Percentiles rank a stretch among this genome's conserved stretches.
Conservation (phyloP, 2,888 invertebrate genomes). For the Patella ulyssiponensis region DNA sequence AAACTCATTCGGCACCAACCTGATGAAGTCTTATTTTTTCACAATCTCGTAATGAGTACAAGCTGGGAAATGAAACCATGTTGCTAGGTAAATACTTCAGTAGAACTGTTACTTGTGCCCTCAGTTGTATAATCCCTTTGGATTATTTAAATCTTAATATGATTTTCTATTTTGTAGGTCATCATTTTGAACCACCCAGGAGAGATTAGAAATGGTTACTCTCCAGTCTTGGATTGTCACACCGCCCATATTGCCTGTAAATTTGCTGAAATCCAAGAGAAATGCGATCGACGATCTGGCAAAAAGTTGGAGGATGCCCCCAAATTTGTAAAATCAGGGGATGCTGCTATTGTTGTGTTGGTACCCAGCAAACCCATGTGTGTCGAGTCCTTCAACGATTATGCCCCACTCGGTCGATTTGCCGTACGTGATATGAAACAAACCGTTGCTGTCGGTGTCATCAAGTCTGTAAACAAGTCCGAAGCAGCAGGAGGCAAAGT, state of each 20-base stretch:
- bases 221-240: conserved; percentile 99
- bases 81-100: too few relatives aligned
- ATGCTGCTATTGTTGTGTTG: conserved; percentile 94
- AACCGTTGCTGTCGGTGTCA: conserved; percentile 98
- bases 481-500: conserved; percentile 95
- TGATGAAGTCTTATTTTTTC: too few relatives aligned
- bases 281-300: conserved; percentile 98
- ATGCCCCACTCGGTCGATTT: conserved; percentile 95
- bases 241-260: conserved; percentile 99
- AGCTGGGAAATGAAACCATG: too few relatives aligned
- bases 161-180: conserved; percentile 75
- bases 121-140: too few relatives aligned
- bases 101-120: too few relatives aligned
- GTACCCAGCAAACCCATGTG: conserved; percentile 97
- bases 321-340: conserved; percentile 95
- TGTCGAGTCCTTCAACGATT: conserved; percentile 98
- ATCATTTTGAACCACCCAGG: conserved; percentile 99
- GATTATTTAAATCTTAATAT: not conserved
- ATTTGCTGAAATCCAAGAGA: conserved; percentile 97
- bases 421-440: conserved; percentile 99
- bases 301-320: conserved; percentile 78
- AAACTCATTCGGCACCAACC: too few relatives aligned
- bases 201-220: conserved; percentile 98
- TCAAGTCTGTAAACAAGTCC: conserved; percentile 85
- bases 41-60: too few relatives aligned